Percentiles rank a stretch among this genome's conserved stretches.
phyloP scores from a whole-genome alignment of 2,888 invertebrate genomes.

The Xylophagus ater region DNA sequence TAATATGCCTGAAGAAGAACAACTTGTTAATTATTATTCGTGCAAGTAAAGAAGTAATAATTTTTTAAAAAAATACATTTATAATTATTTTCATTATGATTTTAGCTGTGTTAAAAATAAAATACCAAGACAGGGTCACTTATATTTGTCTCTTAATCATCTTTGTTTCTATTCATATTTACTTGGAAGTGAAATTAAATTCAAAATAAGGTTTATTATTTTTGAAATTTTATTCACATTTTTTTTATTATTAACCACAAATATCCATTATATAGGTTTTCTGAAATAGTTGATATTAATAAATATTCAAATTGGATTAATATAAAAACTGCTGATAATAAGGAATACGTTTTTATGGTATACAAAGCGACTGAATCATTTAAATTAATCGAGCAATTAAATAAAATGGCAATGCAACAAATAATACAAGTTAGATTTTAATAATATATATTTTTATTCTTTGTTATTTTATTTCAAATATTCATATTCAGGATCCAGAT shows the following conservation, averaged over 20 bases:
- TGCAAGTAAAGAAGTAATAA: slow-evolving; percentile 66
- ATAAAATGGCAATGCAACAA: slow-evolving; percentile 94
- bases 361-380: slow-evolving; percentile 81
- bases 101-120: slow-evolving; percentile 85
- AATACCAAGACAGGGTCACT: slow-evolving; percentile 91
- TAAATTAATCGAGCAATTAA: slow-evolving; percentile 85
- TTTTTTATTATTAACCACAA: slow-evolving; percentile 3
- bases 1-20: slow-evolving; percentile 85
- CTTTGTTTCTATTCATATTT: slow-evolving; percentile 94
- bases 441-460: slow-evolving; percentile 15
- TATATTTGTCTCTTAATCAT: slow-evolving; percentile 93
- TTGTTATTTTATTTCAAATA: not conserved
- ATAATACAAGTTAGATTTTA: slow-evolving; percentile 27
- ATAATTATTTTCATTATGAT: not conserved
- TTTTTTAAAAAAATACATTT: too few species aligned
- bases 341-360: slow-evolving; percentile 81
- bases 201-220: slow-evolving; percentile 72
- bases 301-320: slow-evolving; percentile 79
- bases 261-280: slow-evolving; percentile 53
- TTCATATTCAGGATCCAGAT: slow-evolving; percentile 60
- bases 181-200: slow-evolving; percentile 78
- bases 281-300: slow-evolving; percentile 64
- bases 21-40: slow-evolving; percentile 88
- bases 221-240: not conserved
- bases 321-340: slow-evolving; percentile 71